phyloP scores from a whole-genome alignment of 2,113 vertebrate genomes.

The Fulica atra region DNA sequence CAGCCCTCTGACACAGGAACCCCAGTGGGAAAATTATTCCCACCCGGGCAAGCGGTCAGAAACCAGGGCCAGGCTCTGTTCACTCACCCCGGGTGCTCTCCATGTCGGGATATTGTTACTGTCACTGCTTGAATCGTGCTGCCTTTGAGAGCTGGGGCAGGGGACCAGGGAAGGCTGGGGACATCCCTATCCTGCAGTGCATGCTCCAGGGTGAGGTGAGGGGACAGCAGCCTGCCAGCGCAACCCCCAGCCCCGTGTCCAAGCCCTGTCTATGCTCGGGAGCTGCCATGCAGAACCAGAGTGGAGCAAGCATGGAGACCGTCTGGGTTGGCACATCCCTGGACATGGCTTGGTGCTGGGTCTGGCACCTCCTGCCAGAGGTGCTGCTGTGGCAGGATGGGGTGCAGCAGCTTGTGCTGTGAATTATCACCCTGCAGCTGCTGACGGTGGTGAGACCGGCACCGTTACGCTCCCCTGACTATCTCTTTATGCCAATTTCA shows the following conservation, averaged over 20 bases:
- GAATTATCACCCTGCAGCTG: constrained; percentile 13
- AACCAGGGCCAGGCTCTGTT: background rate
- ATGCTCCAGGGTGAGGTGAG: rapidly evolving
- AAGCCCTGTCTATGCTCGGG: background rate
- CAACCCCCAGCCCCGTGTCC: background rate
- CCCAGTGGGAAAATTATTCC: background rate
- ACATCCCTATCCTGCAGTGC: background rate
- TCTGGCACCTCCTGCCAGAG: background rate
- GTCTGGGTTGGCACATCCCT: rapidly evolving
- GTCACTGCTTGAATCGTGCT: background rate
- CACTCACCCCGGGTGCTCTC: background rate
- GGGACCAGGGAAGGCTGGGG: background rate
- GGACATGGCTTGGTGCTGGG: rapidly evolving
- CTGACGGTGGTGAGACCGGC: background rate
- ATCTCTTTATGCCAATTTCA: constrained; percentile 20
- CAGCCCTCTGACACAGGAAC: background rate
- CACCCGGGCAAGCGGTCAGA: background rate
- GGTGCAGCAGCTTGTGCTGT: background rate
- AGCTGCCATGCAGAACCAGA: rapidly evolving
- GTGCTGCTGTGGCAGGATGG: background rate
- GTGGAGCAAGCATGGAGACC: rapidly evolving
- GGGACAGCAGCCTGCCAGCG: background rate
- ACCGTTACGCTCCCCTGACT: background rate
- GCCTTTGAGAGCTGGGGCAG: background rate
- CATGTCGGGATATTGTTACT: background rate